phyloP scores from a whole-genome alignment of 2,113 vertebrate species.

The Myotis davidii region DNA sequence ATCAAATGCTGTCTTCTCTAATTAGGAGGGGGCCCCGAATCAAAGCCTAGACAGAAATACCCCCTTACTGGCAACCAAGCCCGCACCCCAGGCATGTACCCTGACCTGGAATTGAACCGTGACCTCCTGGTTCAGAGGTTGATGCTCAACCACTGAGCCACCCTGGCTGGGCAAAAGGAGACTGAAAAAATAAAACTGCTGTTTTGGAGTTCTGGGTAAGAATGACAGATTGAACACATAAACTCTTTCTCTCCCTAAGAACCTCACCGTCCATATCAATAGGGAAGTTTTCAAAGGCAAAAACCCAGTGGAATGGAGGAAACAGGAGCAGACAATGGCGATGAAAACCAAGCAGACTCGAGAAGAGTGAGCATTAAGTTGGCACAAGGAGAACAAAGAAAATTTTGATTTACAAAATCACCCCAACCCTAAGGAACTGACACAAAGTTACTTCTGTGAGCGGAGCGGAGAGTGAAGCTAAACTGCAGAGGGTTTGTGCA shows the following conservation, averaged over 20 bases:
- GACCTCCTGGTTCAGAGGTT: too few relatives aligned
- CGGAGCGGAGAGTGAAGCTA: not conserved
- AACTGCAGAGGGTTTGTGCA: not conserved
- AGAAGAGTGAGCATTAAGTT: not conserved
- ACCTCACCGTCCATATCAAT: too few relatives aligned
- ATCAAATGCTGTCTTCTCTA: not conserved
- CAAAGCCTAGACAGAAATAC: not conserved
- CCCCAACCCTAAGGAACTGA: not conserved
- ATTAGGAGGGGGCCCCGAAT: not conserved
- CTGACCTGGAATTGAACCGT: too few relatives aligned
- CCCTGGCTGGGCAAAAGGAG: not conserved
- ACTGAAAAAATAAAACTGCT: not conserved
- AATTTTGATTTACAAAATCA: not conserved
- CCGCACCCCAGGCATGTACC: too few relatives aligned
- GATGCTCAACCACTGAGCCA: too few relatives aligned
- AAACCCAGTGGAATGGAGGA: not conserved
- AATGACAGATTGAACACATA: not conserved
- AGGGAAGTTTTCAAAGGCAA: not conserved
- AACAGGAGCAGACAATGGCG: not conserved
- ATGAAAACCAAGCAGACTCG: not conserved
- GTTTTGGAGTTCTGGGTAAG: not conserved
- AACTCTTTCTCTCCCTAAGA: not conserved
- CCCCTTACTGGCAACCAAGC: too few relatives aligned
- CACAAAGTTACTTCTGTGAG: not conserved
- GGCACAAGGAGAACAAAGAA: not conserved